Evolutionary conservation across 1,140 invertebrate species (phyloP), one percentile per base, ranked within the genome.

Genomic region (Cydia splendana): DNA sequence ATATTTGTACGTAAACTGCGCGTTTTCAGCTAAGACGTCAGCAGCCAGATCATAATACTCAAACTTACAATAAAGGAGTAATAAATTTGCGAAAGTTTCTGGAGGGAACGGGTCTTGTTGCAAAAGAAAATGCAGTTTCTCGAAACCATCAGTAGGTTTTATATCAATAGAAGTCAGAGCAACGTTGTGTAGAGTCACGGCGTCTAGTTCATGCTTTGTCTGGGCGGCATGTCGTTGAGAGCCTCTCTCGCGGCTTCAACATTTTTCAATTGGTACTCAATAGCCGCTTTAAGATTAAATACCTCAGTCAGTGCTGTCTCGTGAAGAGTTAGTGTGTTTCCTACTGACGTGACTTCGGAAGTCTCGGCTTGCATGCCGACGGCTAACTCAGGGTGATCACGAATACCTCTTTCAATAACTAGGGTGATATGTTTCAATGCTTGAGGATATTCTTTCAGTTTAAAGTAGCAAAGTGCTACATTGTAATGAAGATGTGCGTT

Each of bases 291-390:
- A 0, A 99, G 94, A 94, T 99, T 99, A 86, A 99, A 99, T 0
- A 99, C 98, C 94, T 99, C 99, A 15, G 99, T 98, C 2, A 99
- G 94, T 45, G 98, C 98, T 24, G 99, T 99, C 92, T 99, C 97
- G 87, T 99, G 98, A 67, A 99, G 95, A 0, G 97, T 98, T 51
- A 99, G 94, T 2, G 98, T 99, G 93, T 99, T 99, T 15, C 99
- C 99, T 65, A 99, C 99, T 92, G 98, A 99, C 82, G 98, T 95
- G 4, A 99, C 96, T 94, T 99, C 98, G 79, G 98, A 98, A 9
- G 98, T 98, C 93, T 99, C 99, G n/a, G 98, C 98, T 85, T 98
- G 98, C 95, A 99, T 98, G 0, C 99, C 99, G 48, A 99, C 98
- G 81, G 97, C 98, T 80, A 99, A 93, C 92, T 99, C 99, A 18